A percentile compares a stretch with the other conserved stretches of the same genome.
Conservation (phyloP, 2,113 vertebrate species). For the Salvelinus namaycush region DNA sequence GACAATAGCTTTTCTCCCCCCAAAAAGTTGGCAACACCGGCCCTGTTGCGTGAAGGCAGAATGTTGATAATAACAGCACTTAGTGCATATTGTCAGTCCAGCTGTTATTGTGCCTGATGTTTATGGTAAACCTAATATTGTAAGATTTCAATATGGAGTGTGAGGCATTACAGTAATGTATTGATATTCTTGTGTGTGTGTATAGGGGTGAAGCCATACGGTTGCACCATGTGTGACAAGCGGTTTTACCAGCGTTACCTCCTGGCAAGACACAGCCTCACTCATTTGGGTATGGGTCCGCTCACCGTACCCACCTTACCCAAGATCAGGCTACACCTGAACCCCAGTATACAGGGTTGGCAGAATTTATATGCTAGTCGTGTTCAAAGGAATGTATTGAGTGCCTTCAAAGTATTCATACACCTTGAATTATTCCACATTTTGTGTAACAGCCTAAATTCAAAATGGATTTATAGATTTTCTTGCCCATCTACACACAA, state of each 20-base stretch:
- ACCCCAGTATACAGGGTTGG: neutral
- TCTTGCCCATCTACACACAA: too few relatives aligned
- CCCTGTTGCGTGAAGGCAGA: too few relatives aligned
- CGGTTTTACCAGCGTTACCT: constrained; percentile 98
- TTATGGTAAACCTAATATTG: neutral
- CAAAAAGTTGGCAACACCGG: too few relatives aligned
- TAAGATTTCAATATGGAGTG: neutral
- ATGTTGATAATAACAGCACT: too few relatives aligned
- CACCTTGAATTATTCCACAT: too few relatives aligned
- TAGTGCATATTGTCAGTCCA: too few relatives aligned
- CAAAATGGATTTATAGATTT: too few relatives aligned
- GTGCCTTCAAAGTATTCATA: too few relatives aligned
- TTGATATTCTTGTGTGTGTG: constrained; percentile 20
- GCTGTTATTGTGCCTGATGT: too few relatives aligned
- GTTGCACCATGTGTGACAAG: constrained; percentile 94
- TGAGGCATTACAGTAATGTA: neutral
- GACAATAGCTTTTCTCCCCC: too few relatives aligned
- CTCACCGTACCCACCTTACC: constrained; percentile 75
- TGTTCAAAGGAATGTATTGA: neutral
- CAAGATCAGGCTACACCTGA: constrained; percentile 16
- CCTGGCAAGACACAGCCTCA: constrained; percentile 94
- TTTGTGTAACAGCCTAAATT: too few relatives aligned
- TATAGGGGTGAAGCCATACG: constrained; percentile 92
- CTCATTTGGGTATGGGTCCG: constrained; percentile 87
- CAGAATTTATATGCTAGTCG: neutral